Evolutionary conservation across 1,140 invertebrate genomes (phyloP).

Genomic region (Hylaeus anthracinus): DNA sequence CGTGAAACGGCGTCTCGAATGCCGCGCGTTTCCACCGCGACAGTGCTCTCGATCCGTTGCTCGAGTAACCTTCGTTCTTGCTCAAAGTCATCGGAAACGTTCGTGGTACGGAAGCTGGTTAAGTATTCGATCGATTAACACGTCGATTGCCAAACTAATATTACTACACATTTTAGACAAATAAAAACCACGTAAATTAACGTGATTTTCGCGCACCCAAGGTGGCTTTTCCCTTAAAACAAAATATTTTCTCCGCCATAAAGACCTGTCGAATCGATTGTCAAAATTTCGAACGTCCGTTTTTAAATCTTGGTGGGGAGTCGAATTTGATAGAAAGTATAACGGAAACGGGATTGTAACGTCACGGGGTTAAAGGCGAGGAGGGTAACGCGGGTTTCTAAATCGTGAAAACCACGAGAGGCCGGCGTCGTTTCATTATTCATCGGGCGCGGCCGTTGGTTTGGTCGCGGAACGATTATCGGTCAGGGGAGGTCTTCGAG

Average conservation of each 20-base stretch:
- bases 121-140: neutral
- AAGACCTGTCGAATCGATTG: too few species aligned
- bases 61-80: too few species aligned
- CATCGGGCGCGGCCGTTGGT: constrained; percentile 13
- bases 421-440: constrained; percentile 32
- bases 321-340: constrained; percentile 15
- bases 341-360: neutral
- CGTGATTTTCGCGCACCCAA: too few species aligned
- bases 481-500: neutral
- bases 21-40: neutral
- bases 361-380: constrained; percentile 1
- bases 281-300: too few species aligned
- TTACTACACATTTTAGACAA: too few species aligned
- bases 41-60: too few species aligned
- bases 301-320: too few species aligned
- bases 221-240: too few species aligned
- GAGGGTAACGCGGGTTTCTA: neutral
- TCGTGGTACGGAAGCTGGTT: neutral
- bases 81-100: neutral
- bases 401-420: constrained; percentile 10
- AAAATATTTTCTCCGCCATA: too few species aligned
- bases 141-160: too few species aligned
- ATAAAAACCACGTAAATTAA: too few species aligned
- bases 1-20: neutral
- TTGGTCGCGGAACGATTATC: constrained; percentile 32